Percentiles rank a stretch among this genome's conserved stretches.
Conservation (phyloP, 2,888 invertebrate genomes). For the Hypomecis punctinalis region DNA sequence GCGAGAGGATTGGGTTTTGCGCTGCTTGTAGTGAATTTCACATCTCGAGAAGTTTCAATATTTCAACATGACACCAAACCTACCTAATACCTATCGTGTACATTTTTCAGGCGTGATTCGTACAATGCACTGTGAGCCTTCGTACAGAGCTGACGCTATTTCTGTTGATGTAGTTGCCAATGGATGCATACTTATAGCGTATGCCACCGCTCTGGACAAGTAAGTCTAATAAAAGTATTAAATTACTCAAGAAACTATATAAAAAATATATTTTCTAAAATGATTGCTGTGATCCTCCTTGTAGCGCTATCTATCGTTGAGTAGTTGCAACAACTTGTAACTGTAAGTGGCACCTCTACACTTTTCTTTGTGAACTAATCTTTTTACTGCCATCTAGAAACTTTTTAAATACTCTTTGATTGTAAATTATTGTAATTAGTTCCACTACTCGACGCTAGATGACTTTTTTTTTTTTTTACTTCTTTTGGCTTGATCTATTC, state of each 20-base stretch:
- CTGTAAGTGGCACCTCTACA: neutral
- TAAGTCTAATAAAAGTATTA: conserved; percentile 52
- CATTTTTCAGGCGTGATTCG: conserved; percentile 87
- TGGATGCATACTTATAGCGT: conserved; percentile 90
- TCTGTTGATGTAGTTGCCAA: conserved; percentile 93
- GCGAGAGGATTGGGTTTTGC: too few relatives aligned
- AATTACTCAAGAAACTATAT: too few relatives aligned
- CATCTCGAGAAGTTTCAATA: too few relatives aligned
- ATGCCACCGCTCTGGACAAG: conserved; percentile 83
- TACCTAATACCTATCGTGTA: too few relatives aligned
- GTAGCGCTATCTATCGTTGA: conserved; percentile 14
- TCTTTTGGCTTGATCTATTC: neutral
- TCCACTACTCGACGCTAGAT: conserved; percentile 3
- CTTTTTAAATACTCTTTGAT: too few relatives aligned
- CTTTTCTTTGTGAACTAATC: too few relatives aligned
- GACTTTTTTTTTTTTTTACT: neutral
- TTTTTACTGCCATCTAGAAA: too few relatives aligned
- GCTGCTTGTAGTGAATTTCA: too few relatives aligned
- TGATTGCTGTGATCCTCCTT: neutral
- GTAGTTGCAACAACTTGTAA: conserved; percentile 4
- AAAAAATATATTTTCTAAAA: neutral
- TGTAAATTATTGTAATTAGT: neutral
- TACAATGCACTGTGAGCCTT: conserved; percentile 90
- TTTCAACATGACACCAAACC: too few relatives aligned
- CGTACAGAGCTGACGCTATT: conserved; percentile 88